Evolutionary conservation across 2,888 invertebrate genomes (phyloP).

Genomic region (Epinotia brunnichana): DNA sequence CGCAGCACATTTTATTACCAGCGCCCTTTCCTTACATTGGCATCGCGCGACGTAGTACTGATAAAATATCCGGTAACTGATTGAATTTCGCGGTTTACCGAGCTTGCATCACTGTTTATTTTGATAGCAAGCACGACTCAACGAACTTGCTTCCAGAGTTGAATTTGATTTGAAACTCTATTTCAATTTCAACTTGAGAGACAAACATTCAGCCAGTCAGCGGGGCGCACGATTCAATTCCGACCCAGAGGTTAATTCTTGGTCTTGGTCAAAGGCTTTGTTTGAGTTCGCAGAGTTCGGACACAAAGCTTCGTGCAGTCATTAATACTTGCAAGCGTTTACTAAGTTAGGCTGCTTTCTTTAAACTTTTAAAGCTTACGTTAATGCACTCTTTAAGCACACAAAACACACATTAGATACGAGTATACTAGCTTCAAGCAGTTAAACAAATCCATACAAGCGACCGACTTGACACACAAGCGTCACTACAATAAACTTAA

Average conservation of each 20-base stretch:
- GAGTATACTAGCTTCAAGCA: too few relatives aligned
- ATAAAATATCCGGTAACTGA: too few relatives aligned
- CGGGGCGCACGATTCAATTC: constrained; percentile 14
- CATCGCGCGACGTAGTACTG: background rate
- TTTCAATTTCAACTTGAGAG: constrained; percentile 21
- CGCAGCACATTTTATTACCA: background rate
- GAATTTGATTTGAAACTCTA: constrained; percentile 22
- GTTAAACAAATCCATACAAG: too few relatives aligned
- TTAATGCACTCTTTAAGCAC: too few relatives aligned
- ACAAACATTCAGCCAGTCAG: constrained; percentile 11
- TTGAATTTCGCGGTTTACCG: background rate
- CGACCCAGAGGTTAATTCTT: constrained; percentile 18
- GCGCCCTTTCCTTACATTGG: background rate
- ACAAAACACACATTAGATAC: too few relatives aligned
- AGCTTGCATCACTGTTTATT: constrained; percentile 17
- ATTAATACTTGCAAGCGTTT: background rate
- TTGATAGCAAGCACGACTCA: constrained; percentile 11
- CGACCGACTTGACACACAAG: too few relatives aligned
- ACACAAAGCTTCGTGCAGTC: constrained; percentile 2
- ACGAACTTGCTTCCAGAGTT: constrained; percentile 15
- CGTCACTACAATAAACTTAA: too few relatives aligned
- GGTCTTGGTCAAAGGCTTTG: constrained; percentile 19
- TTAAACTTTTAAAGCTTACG: background rate
- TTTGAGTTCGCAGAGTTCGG: constrained; percentile 10
- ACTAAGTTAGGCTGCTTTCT: background rate